Percentiles rank a stretch among this genome's conserved stretches.
phyloP scores from a whole-genome alignment of 2,113 vertebrate species.

The Dendropsophus ebraccatus region DNA sequence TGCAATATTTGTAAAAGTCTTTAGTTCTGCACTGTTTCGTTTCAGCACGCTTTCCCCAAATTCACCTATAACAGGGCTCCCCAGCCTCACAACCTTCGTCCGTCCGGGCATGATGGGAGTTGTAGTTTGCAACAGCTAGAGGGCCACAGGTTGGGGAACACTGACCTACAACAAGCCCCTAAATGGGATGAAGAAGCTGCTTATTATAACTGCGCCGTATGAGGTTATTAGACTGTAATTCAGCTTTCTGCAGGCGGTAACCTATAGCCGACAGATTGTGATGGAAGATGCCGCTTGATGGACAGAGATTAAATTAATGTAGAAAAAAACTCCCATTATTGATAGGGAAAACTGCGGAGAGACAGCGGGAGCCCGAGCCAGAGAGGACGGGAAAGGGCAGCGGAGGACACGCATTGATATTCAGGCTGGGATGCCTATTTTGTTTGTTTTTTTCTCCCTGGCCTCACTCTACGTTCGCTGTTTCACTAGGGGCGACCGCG shows the following conservation, averaged over 20 bases:
- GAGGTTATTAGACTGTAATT: neutral
- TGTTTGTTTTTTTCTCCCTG: constrained; percentile 48
- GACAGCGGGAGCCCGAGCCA: neutral
- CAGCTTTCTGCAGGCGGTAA: neutral
- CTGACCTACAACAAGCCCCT: neutral
- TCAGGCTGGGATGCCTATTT: neutral
- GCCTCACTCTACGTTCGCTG: constrained; percentile 32
- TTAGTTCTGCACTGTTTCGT: too few relatives aligned
- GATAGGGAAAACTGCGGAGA: neutral
- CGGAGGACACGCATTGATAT: constrained; percentile 55
- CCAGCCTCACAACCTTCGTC: too few relatives aligned
- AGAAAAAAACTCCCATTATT: neutral
- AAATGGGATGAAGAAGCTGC: neutral
- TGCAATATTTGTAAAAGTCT: too few relatives aligned
- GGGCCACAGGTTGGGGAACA: too few relatives aligned
- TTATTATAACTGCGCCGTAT: neutral
- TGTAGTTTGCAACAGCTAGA: too few relatives aligned
- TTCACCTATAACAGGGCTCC: too few relatives aligned
- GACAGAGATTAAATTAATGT: neutral
- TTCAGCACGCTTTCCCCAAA: too few relatives aligned
- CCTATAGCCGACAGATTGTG: neutral
- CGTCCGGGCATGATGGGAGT: too few relatives aligned
- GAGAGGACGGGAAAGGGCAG: constrained; percentile 36
- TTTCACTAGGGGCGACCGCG: constrained; percentile 3
- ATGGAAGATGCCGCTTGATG: neutral